These are phyloP conservation scores for Platichthys flesus DNA, from an alignment of 2,113 vertebrate genomes.

Conservation along the genomic window DNA sequence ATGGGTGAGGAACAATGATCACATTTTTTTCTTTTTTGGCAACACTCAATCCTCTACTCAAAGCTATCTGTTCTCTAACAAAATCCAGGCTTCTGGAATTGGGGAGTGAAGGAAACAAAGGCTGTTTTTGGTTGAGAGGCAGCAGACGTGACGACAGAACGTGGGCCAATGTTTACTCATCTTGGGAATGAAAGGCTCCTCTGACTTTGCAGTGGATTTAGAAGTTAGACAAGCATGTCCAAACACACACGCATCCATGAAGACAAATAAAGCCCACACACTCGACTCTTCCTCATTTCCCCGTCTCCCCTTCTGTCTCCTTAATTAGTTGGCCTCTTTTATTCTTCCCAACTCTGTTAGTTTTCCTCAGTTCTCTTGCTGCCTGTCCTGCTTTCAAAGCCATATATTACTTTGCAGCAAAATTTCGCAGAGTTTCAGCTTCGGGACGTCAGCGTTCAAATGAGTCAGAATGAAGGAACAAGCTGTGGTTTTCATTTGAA, in stretches of 20 bases:
- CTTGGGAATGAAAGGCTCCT: conserved; percentile 57
- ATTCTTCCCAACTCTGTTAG: conserved; percentile 21
- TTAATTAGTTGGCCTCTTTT: conserved; percentile 53
- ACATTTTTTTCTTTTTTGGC: conserved; percentile 24
- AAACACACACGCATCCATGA: neutral
- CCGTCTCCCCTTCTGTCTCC: conserved; percentile 33
- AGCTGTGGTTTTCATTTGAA: conserved; percentile 27
- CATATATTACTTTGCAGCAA: conserved; percentile 42
- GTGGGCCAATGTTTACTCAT: conserved; percentile 51
- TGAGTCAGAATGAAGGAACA: conserved; percentile 3
- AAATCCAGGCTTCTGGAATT: conserved; percentile 26
- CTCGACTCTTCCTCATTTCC: conserved; percentile 30
- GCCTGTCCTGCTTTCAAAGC: conserved; percentile 46
- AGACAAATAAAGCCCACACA: conserved; percentile 37
- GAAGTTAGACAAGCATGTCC: conserved; percentile 53
- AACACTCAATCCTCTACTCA: neutral
- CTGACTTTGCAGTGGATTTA: conserved; percentile 62
- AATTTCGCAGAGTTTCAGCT: conserved; percentile 28
- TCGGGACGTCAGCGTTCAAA: conserved; percentile 7
- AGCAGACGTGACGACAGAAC: conserved; percentile 50
- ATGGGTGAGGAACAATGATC: conserved; percentile 23
- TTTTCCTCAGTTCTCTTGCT: conserved; percentile 25
- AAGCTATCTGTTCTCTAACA: conserved; percentile 24
- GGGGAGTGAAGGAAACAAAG: conserved; percentile 24
- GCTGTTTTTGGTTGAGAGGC: conserved; percentile 44